These are phyloP conservation scores for Myoxocephalus aenaeus DNA, from an alignment of 2,797 vertebrate species.

Conservation along the genomic window DNA sequence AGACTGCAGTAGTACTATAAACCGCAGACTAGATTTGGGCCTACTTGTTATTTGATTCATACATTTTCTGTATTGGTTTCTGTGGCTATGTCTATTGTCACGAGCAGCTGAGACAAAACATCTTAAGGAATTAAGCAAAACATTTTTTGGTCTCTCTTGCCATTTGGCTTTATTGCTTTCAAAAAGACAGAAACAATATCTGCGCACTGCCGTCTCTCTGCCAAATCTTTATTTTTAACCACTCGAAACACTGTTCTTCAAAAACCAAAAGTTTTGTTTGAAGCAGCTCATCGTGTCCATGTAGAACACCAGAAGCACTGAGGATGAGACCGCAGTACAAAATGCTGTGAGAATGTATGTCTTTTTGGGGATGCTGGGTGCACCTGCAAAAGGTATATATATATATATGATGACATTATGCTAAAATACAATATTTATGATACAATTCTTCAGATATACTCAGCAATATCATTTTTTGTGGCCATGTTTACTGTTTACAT, in stretches of 20 bases:
- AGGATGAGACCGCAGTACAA: background rate
- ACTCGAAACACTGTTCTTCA: background rate
- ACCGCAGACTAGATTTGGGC: background rate
- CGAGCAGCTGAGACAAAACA: conserved; percentile 5
- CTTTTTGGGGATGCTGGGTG: background rate
- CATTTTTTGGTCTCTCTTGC: background rate
- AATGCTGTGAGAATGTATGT: background rate
- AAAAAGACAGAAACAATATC: background rate
- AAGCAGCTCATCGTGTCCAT: background rate
- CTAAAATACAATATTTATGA: too few relatives aligned
- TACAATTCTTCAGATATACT: too few relatives aligned
- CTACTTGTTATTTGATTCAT: background rate
- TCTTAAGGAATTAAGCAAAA: background rate
- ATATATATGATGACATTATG: too few relatives aligned
- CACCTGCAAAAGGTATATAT: background rate
- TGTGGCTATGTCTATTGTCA: background rate
- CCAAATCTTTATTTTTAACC: background rate
- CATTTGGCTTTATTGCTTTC: background rate
- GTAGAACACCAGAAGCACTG: background rate
- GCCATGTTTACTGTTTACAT: too few relatives aligned
- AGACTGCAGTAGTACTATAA: background rate
- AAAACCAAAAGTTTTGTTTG: background rate
- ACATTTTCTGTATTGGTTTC: background rate
- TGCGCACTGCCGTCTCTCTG: background rate
- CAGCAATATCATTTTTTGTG: too few relatives aligned